These are phyloP conservation scores for Himalopsyche japonica DNA, from an alignment of 2,888 invertebrate genomes.

Conservation along the genomic window DNA sequence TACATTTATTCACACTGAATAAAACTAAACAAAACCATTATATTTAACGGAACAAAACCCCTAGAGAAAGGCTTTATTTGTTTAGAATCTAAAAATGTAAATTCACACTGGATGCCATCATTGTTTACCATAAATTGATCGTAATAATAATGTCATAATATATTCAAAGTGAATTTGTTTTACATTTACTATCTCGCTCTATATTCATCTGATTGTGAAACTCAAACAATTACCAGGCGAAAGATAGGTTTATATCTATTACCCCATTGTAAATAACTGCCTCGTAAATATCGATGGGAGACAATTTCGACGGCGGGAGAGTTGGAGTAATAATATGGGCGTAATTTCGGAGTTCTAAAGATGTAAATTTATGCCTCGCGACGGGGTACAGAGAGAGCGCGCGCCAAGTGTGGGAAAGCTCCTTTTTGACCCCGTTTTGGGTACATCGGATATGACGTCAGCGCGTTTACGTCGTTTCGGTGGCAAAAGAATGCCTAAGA, in stretches of 20 bases:
- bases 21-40: no score
- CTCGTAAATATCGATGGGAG: not conserved
- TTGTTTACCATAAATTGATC: not conserved
- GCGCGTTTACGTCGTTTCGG: not conserved
- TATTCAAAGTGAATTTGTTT: not conserved
- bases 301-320: not conserved
- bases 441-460: not conserved
- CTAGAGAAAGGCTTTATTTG: no score
- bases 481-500: not conserved
- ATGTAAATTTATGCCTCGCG: slow-evolving; percentile 24
- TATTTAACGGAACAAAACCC: no score
- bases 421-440: not conserved
- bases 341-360: slow-evolving; percentile 25
- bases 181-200: not conserved
- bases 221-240: not conserved
- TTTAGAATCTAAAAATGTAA: no score
- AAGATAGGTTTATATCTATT: not conserved
- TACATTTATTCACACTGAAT: no score
- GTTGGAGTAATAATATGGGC: slow-evolving; percentile 12
- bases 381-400: not conserved
- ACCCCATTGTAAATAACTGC: not conserved
- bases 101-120: no score
- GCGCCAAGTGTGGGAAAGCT: not conserved
- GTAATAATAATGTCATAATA: not conserved
- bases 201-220: not conserved